Evolutionary conservation across 2,113 vertebrate genomes (phyloP), one percentile per base, ranked within the genome.

Genomic region (Corapipo altera): DNA sequence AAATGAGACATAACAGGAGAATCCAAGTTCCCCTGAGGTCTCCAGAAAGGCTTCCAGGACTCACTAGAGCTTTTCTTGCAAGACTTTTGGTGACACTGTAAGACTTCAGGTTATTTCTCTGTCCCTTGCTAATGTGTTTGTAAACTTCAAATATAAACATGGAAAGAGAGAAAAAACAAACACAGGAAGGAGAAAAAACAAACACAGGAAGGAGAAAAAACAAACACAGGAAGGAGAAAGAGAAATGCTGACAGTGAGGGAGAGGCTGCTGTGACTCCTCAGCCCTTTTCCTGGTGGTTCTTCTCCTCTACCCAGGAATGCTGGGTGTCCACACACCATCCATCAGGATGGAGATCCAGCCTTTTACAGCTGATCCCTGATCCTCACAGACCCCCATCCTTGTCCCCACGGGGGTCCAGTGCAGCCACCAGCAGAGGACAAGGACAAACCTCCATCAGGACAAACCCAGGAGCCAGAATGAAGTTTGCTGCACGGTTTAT

Each of bases 401-500:
- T 7, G 11, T 41, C 77, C 74, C n/a, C 3, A 0, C 1, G 5
- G 70, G 20, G 28, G 5, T 54, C 5, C 0, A 2, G n/a, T 28
- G 6, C 14, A 6, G 37, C 24, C 67, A 17, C n/a, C 79, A 48
- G 41, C 62, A 44, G 19, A 51, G 43, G 14, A 17, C 46, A 66
- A 87, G 37, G 41, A 79, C 30, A n/a, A 66, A 91, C 23, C 71
- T 73, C 67, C 73, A 52, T 1, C 23, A 89, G 71, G 70, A 82
- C 37, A 72, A 67, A 17, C 7, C 43, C 87, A 87, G 65, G 72
- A 95, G 89, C 73, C 35, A 8, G 94, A 65, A 58, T 13, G 70
- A 61, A 41, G 79, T 77, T 87, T 78, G 73, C 91, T 72, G 24
- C 49, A 13, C 24, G 48, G 90, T 94, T 97, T 94, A 85, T 90